A percentile compares a stretch with the other conserved stretches of the same genome.
These are phyloP conservation scores for Pedionomus torquatus DNA, from an alignment of 2,113 vertebrate species.

Conservation along the genomic window DNA sequence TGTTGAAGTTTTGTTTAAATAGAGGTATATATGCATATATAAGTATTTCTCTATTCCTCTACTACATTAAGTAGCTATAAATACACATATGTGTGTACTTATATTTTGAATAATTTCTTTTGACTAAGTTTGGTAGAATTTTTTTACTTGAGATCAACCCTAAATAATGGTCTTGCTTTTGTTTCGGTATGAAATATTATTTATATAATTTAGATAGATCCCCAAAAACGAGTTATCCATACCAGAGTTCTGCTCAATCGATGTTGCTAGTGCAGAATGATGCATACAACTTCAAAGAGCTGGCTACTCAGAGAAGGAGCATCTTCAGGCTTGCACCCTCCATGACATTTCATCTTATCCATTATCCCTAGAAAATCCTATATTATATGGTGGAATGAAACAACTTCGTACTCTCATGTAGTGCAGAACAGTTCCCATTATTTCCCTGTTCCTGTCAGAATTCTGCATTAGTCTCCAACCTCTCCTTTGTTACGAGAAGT, in stretches of 20 bases:
- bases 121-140: background rate
- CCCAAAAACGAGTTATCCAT: background rate
- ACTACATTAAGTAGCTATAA: background rate
- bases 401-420: background rate
- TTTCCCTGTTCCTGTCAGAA: background rate
- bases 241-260: background rate
- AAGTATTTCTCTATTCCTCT: background rate
- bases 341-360: background rate
- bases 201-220: background rate
- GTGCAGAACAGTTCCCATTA: background rate
- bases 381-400: background rate
- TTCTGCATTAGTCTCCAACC: background rate
- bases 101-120: background rate
- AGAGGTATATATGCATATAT: background rate
- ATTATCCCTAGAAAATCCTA: background rate
- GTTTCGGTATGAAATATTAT: background rate
- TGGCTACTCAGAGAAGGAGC: background rate
- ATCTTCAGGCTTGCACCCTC: background rate
- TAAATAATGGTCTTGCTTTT: background rate
- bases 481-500: background rate
- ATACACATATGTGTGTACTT: background rate
- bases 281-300: background rate
- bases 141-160: background rate
- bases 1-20: background rate
- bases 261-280: background rate